Evolutionary conservation across 2,797 vertebrate genomes (phyloP), one percentile per base, ranked within the genome.

Genomic region (Enteromius thamalakanensis): DNA sequence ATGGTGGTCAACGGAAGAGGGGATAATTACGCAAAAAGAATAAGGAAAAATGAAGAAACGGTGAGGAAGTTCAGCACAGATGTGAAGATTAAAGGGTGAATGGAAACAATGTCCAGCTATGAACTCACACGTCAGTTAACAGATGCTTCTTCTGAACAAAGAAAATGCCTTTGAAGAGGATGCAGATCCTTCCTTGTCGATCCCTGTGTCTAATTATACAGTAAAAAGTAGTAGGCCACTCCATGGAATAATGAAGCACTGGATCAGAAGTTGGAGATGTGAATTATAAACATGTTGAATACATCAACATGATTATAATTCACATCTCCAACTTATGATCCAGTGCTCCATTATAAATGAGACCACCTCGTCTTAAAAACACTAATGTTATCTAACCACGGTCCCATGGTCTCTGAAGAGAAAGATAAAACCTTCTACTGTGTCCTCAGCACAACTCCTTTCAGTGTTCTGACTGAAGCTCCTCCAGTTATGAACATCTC

Each of bases 1-100:
- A 82, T 32, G 17, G 47, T 23, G 19, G 40, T 85, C 77, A 77
- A 3, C 7, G 55, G 6, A 29, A 71, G 45, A 45, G 15, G 42
- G 26, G 11, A 29, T 53, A 9, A 71, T 26, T 68, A 26, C 9
- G 1, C 32, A 45, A 65, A 37, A 79, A 49, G 26, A 60, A 40
- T 81, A 77, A 53, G 70, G 51, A 32, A 47, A 76, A 45, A 76
- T 72, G 37, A 67, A 76, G 71, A 76, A 76, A 15, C 40, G 2
- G 47, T 45, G 67, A 88, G 85, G 83, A 88, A 70, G 80, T 83
- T 53, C n/a, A 19, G 0, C 64, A 58, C 65, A 76, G 51, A 70
- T 65, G 81, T 49, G 67, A 29, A 84, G 51, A 67, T 69, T 51
- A 53, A 12, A 76, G n/a, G 23, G 19, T 12, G 58, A 74, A 45